phyloP scores from a whole-genome alignment of 2,113 vertebrate genomes.

The Phoxinus phoxinus region DNA sequence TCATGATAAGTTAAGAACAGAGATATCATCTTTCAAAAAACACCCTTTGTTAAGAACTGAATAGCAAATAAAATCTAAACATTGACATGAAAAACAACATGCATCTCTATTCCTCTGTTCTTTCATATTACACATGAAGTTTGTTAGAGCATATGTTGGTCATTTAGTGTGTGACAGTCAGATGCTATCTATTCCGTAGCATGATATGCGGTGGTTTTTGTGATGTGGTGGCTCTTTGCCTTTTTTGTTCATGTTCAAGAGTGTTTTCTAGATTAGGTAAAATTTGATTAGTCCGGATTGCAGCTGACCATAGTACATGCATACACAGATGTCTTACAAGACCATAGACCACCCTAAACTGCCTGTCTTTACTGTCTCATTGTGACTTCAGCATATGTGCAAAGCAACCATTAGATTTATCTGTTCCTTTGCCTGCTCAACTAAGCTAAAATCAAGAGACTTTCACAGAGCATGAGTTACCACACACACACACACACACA shows the following conservation, averaged over 20 bases:
- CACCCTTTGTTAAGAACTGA: neutral
- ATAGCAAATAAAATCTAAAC: conserved; percentile 6
- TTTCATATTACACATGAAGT: conserved; percentile 16
- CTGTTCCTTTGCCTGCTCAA: neutral
- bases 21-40: neutral
- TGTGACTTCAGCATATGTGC: neutral
- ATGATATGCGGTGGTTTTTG: neutral
- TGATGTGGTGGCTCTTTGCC: conserved; percentile 11
- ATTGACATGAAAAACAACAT: neutral
- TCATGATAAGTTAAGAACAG: neutral
- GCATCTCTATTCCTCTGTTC: neutral
- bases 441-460: neutral
- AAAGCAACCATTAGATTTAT: conserved; percentile 6
- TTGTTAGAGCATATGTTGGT: conserved; percentile 25
- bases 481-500: neutral
- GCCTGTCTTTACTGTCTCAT: neutral
- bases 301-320: neutral
- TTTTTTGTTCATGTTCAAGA: conserved; percentile 25
- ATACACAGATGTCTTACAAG: neutral
- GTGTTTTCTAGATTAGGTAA: neutral
- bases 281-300: conserved; percentile 10
- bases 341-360: conserved; percentile 24
- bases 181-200: neutral
- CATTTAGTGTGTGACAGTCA: conserved; percentile 4
- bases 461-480: neutral